These are phyloP conservation scores for Xylocopa sonorina DNA, from an alignment of 1,140 invertebrate genomes.

Conservation along the genomic window DNA sequence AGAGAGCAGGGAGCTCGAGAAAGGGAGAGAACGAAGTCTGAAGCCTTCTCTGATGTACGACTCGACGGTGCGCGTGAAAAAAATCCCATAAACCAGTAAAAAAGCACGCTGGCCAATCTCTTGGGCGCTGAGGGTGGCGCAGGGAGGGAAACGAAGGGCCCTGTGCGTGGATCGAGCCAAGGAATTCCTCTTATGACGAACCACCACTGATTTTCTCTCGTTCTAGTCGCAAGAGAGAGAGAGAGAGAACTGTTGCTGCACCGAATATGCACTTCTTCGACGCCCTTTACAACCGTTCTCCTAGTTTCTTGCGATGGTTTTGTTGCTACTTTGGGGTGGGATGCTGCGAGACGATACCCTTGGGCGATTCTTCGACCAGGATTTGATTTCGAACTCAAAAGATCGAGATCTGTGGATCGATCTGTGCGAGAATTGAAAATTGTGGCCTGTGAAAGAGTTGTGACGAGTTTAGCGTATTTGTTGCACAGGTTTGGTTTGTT, in stretches of 20 bases:
- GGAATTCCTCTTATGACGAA: constrained; percentile 82
- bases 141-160: constrained; percentile 35
- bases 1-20: constrained; percentile 21
- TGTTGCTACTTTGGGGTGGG: too few species aligned
- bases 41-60: constrained; percentile 80
- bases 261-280: constrained; percentile 49
- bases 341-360: too few species aligned
- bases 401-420: too few species aligned
- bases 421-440: too few species aligned
- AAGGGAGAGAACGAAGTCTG: constrained; percentile 68
- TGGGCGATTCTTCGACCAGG: too few species aligned
- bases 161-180: constrained; percentile 74
- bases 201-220: constrained; percentile 79
- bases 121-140: constrained; percentile 64
- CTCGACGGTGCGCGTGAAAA: constrained; percentile 79
- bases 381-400: too few species aligned
- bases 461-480: too few species aligned
- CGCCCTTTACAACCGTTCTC: constrained; percentile 41
- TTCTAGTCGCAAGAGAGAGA: too few species aligned
- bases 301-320: constrained; percentile 14
- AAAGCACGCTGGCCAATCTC: constrained; percentile 77
- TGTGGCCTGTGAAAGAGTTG: too few species aligned
- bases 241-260: too few species aligned
- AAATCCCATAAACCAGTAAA: constrained; percentile 82
- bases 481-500: too few species aligned